These are phyloP conservation scores for Pyrochroa serraticornis DNA, from an alignment of 2,888 invertebrate species.

Conservation along the genomic window DNA sequence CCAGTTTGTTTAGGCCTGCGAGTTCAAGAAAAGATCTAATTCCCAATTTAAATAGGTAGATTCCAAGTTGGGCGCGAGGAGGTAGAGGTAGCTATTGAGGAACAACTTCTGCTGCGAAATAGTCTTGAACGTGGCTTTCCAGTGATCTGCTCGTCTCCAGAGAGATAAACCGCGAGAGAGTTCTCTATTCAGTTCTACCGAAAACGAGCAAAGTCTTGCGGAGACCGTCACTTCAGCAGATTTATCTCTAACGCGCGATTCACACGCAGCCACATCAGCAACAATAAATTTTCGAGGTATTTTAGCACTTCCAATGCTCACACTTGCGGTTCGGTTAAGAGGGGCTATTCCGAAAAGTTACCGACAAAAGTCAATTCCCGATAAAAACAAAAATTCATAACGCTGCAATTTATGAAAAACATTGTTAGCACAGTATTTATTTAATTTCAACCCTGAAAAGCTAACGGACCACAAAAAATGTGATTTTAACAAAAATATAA, in stretches of 20 bases:
- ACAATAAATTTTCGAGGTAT: not conserved
- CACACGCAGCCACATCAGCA: not conserved
- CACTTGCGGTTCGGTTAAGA: not conserved
- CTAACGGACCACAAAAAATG: no score
- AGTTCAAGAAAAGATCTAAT: no score
- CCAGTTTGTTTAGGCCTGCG: no score
- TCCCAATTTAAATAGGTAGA: no score
- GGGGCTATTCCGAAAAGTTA: no score
- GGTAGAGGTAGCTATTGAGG: constrained; percentile 10
- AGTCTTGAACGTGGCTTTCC: constrained; percentile 30
- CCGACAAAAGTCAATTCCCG: no score
- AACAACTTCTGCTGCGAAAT: constrained; percentile 25
- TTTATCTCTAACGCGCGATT: constrained; percentile 1
- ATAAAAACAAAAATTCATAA: no score
- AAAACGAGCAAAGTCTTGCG: constrained; percentile 24
- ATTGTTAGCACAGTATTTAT: no score
- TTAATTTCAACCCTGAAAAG: no score
- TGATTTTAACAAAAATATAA: no score
- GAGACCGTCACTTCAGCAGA: constrained; percentile 24
- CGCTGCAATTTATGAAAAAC: no score
- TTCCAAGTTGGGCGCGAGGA: not conserved
- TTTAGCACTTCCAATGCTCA: not conserved
- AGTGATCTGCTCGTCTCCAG: constrained; percentile 38
- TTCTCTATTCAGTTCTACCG: constrained; percentile 28
- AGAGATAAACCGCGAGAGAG: constrained; percentile 40